Percentiles rank a stretch among this genome's conserved stretches.
phyloP scores from a whole-genome alignment of 2,113 vertebrate genomes.

The Marmota monax region DNA sequence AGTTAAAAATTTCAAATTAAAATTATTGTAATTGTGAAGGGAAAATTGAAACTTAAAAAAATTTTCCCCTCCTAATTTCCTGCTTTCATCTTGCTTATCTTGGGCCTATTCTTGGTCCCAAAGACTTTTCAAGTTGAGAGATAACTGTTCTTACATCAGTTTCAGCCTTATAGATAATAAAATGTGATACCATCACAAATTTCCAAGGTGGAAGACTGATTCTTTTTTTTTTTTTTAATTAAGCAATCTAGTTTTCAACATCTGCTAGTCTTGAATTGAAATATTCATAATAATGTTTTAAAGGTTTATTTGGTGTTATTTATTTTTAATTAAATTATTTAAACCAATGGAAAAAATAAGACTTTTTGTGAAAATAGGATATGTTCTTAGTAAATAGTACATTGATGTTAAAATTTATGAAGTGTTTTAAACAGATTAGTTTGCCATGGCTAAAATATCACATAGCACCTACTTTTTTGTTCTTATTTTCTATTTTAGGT shows the following conservation, averaged over 20 bases:
- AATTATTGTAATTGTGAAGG: background rate
- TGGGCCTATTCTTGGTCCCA: background rate
- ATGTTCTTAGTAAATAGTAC: background rate
- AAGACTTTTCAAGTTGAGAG: slow-evolving; percentile 23
- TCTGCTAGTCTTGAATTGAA: background rate
- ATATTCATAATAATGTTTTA: background rate
- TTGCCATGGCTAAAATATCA: slow-evolving; percentile 46
- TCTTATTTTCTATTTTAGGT: slow-evolving; percentile 85
- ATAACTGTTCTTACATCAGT: background rate
- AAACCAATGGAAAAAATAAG: slow-evolving; percentile 37
- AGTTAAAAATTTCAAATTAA: slow-evolving; percentile 28
- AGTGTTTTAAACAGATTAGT: slow-evolving; percentile 5
- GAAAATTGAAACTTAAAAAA: background rate
- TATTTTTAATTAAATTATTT: slow-evolving; percentile 59
- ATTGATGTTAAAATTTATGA: background rate
- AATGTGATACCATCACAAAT: rapidly evolving
- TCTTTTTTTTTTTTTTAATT: background rate
- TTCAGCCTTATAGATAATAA: background rate
- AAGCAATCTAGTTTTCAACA: background rate
- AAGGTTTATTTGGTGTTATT: background rate
- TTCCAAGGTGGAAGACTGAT: background rate
- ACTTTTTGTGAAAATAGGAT: background rate
- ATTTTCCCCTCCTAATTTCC: background rate
- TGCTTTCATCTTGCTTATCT: background rate
- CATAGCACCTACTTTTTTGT: slow-evolving; percentile 41